Evolutionary conservation across 1,140 invertebrate species (phyloP).

Genomic region (Pseudobourletiella spinata): DNA sequence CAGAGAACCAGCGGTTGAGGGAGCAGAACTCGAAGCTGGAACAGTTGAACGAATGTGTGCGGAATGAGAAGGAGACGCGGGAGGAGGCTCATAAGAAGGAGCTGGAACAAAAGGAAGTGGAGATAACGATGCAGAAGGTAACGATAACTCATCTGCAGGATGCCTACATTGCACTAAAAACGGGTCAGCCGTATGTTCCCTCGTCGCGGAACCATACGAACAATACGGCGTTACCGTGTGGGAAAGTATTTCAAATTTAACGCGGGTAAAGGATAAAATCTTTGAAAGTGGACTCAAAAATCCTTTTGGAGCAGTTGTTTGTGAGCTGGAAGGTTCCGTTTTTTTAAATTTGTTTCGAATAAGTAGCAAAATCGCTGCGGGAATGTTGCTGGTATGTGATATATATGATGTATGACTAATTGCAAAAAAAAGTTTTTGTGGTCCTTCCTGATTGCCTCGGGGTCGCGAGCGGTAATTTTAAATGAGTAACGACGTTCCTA

Average conservation of each 20-base stretch:
- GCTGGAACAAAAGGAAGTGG: slow-evolving; percentile 21
- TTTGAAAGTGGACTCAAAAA: too few species aligned
- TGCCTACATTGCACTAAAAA: slow-evolving; percentile 20
- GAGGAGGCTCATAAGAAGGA: slow-evolving; percentile 8
- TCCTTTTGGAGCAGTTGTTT: too few species aligned
- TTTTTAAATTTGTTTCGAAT: too few species aligned
- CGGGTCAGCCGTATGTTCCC: slow-evolving; percentile 20
- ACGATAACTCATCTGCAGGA: slow-evolving; percentile 31
- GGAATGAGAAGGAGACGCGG: not conserved
- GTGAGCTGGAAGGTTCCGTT: too few species aligned
- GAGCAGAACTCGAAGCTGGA: not conserved
- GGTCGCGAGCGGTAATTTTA: too few species aligned
- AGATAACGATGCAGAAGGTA: slow-evolving; percentile 33
- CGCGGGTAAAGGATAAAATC: too few species aligned
- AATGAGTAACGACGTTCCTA: too few species aligned
- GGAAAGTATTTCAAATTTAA: not conserved
- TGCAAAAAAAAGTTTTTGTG: too few species aligned
- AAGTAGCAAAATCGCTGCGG: too few species aligned
- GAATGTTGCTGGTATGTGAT: too few species aligned
- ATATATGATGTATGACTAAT: too few species aligned
- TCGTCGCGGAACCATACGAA: not conserved
- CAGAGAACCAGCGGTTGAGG: not conserved
- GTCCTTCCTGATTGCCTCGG: too few species aligned
- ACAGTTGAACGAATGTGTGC: not conserved
- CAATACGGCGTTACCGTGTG: not conserved